Base-by-base conservation (phyloP, 2,888 invertebrate genomes). In the Agrochola litura region DNA sequence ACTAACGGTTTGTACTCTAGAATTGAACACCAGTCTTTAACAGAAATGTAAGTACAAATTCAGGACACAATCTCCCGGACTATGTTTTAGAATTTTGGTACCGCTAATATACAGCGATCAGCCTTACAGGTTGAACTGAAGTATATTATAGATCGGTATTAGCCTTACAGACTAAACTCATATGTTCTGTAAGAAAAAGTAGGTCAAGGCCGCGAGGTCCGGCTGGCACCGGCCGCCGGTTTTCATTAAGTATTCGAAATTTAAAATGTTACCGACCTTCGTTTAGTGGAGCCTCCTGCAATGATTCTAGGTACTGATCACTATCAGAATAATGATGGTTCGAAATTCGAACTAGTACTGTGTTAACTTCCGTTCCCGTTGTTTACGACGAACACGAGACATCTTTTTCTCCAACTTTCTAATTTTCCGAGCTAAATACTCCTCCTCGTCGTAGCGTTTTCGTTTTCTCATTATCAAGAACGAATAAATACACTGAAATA, bases 1-100 rank as follows among this genome's bases (percentile, higher is more conserved):
- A n/a, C n/a, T n/a, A n/a, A n/a, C n/a, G n/a, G 22, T 46, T 46
- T 65, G 65, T 65, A 65, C 46, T 49, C 65, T 25, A 25, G 43
- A 43, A 43, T 43, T 43, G 1, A 43, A 43, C 0, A 43, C 43
- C 8, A 9, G 43, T 43, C 43, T 43, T 43, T 43, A n/a, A n/a
- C n/a, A n/a, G n/a, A n/a, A n/a, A n/a, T n/a, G n/a, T n/a, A 43
- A 43, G 43, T 10, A 10, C 43, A 46, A 46, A 12, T 46, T 12
- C 0, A 12, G 12, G 12, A 2, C 12, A 12, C 12, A 46, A 46
- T 12, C 46, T 46, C 46, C 12, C 46, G 12, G 12, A 46, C 12
- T 46, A 46, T 46, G 46, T 46, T 46, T 12, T 46, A 46, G 46
- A 14, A 46, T 46, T 0, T 46, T 46, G 10, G 54, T 56, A 56